Evolutionary conservation across 2,888 invertebrate species (phyloP), one percentile per base, ranked within the genome.

Genomic region (Synanthedon andrenaeformis): DNA sequence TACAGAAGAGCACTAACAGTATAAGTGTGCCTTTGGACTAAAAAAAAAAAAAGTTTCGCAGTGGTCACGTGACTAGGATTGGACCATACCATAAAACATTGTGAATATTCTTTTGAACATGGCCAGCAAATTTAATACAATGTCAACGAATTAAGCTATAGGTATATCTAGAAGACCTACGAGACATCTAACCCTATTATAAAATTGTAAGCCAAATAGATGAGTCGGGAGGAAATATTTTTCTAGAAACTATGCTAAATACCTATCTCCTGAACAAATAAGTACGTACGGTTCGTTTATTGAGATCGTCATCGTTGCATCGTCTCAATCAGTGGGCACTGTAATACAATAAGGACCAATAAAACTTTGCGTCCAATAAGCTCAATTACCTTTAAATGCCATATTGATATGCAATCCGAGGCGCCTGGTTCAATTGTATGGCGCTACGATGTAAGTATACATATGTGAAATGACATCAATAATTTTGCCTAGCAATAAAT

Each of bases 361-460:
- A 75, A 70, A 66, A 62, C 62, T 66, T 58, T 55, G 61, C 63
- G 59, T 60, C 61, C 79, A 79, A 79, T 79, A 72, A 70, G 76
- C 70, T 75, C 84, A 82, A 82, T 85, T 79, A 84, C 74, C 63
- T 59, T 59, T 66, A 70, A 72, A 75, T 74, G 69, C 62, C 64
- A 62, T 76, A 83, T 83, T 79, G 80, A 81, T 76, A 83, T 80
- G 80, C 80, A 80, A 81, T 81, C 70, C 70, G 58, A 67, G 81
- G 79, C 83, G 82, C 81, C 82, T 48, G 54, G 11, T 8, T 10
- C 57, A 53, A 57, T 52, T 55, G 49, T 55, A 4, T 14, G 35
- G 42, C 53, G 53, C 49, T 53, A 10, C 35, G 6, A 49, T 45
- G 45, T 45, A n/a, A n/a, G n/a, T 42, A 45, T 45, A 45, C 45